phyloP scores from a whole-genome alignment of 2,113 vertebrate species.

The Pomatorhinus ruficollis region DNA sequence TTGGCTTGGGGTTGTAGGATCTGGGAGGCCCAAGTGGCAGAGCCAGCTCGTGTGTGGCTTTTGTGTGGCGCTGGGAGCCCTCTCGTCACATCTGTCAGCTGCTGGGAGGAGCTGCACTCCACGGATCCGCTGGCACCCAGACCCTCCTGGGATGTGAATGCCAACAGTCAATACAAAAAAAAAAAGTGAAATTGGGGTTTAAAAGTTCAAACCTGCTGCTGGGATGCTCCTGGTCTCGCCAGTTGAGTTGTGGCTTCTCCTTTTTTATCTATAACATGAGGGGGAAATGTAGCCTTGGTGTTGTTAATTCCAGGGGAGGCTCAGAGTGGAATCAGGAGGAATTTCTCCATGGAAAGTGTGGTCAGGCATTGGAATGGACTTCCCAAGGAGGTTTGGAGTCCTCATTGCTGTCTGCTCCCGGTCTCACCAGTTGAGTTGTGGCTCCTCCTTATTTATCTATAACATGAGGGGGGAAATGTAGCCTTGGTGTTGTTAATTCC shows the following conservation, averaged over 20 bases:
- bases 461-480: too few relatives aligned
- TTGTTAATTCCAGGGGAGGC: too few relatives aligned
- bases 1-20: background rate
- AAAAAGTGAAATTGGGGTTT: rapidly evolving
- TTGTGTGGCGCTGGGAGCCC: background rate
- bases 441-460: too few relatives aligned
- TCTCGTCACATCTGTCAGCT: background rate
- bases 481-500: too few relatives aligned
- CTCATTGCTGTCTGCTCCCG: background rate
- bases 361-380: rapidly evolving
- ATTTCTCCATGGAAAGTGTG: background rate
- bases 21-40: background rate
- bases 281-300: too few relatives aligned
- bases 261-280: background rate
- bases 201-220: background rate
- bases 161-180: background rate
- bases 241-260: rapidly evolving
- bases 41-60: background rate
- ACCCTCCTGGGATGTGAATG: too few relatives aligned
- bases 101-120: background rate
- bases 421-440: too few relatives aligned
- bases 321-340: too few relatives aligned
- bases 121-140: background rate
- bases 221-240: background rate
- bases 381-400: background rate